These are phyloP conservation scores for Habropoda laboriosa DNA, from an alignment of 1,140 invertebrate species.

Conservation along the genomic window DNA sequence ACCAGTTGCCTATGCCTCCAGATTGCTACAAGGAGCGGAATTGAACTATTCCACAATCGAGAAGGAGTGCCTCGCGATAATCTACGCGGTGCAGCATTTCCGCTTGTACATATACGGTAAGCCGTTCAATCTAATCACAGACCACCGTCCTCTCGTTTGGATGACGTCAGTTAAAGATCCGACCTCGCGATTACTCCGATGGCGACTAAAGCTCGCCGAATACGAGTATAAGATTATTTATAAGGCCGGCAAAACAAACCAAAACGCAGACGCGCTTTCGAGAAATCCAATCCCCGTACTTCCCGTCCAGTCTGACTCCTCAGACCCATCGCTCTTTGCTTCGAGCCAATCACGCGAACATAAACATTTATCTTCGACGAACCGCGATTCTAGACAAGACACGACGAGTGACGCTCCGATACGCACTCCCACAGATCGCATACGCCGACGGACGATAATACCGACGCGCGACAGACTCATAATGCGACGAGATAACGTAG, in stretches of 20 bases:
- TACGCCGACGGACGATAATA: no score
- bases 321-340: no score
- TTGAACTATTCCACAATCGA: not conserved
- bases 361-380: no score
- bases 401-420: no score
- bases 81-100: not conserved
- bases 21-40: not conserved
- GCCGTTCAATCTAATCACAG: no score
- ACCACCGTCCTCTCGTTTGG: no score
- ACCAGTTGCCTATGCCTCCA: not conserved
- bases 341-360: no score
- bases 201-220: slow-evolving; percentile 2
- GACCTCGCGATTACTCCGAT: not conserved
- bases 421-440: no score
- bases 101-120: not conserved
- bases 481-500: not conserved
- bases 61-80: not conserved
- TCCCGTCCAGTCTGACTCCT: no score
- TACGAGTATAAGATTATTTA: not conserved
- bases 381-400: no score
- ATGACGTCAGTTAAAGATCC: not conserved
- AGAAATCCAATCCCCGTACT: not conserved
- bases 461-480: no score
- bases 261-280: slow-evolving; percentile 4
- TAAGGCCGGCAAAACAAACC: not conserved